phyloP scores from a whole-genome alignment of 2,888 invertebrate genomes.

The Cerceris ruficornis region DNA sequence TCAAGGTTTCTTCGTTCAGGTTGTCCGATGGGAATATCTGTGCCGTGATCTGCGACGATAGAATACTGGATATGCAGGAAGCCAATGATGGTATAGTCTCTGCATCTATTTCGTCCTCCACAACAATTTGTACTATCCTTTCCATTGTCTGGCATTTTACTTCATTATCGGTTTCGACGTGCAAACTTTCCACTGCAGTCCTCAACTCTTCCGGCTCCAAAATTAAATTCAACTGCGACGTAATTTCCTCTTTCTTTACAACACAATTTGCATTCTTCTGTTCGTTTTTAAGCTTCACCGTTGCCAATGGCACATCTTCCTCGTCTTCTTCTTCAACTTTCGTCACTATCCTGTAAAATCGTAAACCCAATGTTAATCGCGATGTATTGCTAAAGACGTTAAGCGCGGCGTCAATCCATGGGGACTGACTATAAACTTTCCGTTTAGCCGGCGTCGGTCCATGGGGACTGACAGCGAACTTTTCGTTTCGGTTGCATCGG shows the following conservation, averaged over 20 bases:
- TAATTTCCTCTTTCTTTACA: constrained; percentile 74
- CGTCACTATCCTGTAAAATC: constrained; percentile 73
- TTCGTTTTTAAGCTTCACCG: constrained; percentile 86
- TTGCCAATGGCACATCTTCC: constrained; percentile 90
- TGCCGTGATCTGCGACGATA: constrained; percentile 83
- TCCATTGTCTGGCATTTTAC: constrained; percentile 86
- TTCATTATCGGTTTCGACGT: constrained; percentile 84
- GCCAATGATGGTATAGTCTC: constrained; percentile 85
- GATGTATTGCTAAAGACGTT: neutral
- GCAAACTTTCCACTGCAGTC: constrained; percentile 83
- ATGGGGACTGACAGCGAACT: too few species aligned
- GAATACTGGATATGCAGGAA: constrained; percentile 84
- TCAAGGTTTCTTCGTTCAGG: constrained; percentile 84
- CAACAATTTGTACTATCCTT: constrained; percentile 85
- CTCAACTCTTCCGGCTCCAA: constrained; percentile 83
- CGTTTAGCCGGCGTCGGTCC: too few species aligned
- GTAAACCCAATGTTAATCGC: neutral
- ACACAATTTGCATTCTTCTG: constrained; percentile 75
- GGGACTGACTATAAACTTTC: too few species aligned
- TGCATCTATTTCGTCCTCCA: constrained; percentile 85
- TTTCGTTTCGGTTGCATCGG: too few species aligned
- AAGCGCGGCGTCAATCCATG: neutral
- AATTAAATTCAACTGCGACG: constrained; percentile 74
- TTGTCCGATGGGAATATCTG: constrained; percentile 84
- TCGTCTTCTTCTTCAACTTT: constrained; percentile 85